Percentiles rank a stretch among this genome's conserved stretches.
Conservation (phyloP, 2,888 invertebrate genomes). For the Eupithecia dodoneata region DNA sequence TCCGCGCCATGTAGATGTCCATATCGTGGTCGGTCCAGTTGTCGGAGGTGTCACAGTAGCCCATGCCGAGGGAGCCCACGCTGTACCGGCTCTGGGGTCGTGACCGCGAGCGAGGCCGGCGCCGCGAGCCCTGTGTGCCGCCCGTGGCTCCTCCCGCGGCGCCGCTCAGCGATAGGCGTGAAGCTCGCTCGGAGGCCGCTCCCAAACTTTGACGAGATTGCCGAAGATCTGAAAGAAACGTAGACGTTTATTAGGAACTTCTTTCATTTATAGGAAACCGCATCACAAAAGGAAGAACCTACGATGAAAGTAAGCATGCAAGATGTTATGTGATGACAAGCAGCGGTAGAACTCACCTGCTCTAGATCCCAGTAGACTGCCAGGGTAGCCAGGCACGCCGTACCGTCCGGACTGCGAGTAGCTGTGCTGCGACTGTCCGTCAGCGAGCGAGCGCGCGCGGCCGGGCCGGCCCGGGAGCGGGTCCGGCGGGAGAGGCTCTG, state of each 20-base stretch:
- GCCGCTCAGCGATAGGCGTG: slow-evolving; percentile 88
- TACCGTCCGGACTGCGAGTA: slow-evolving; percentile 93
- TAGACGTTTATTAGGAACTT: slow-evolving; percentile 14
- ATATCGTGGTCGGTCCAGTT: slow-evolving; percentile 98
- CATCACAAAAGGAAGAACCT: not conserved
- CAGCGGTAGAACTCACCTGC: slow-evolving; percentile 65
- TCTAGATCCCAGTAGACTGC: slow-evolving; percentile 84
- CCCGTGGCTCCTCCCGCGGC: slow-evolving; percentile 86
- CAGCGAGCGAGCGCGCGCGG: slow-evolving; percentile 91
- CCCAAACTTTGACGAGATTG: slow-evolving; percentile 94
- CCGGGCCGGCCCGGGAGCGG: slow-evolving; percentile 91
- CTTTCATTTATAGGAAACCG: not conserved
- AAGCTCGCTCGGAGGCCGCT: slow-evolving; percentile 91
- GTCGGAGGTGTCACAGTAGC: slow-evolving; percentile 95
- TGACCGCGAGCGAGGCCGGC: slow-evolving; percentile 91
- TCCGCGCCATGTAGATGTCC: slow-evolving; percentile 97
- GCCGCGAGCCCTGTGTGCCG: slow-evolving; percentile 85
- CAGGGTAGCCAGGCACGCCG: slow-evolving; percentile 89
- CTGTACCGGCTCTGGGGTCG: slow-evolving; percentile 91
- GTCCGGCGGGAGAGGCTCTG: slow-evolving; percentile 85
- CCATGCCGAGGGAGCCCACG: slow-evolving; percentile 92
- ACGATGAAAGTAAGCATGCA: not conserved
- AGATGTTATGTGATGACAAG: not conserved
- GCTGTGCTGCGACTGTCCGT: slow-evolving; percentile 95
- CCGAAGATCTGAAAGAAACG: slow-evolving; percentile 87